These are phyloP conservation scores for Trichechus manatus DNA, from an alignment of 2,113 vertebrate species.

Conservation along the genomic window DNA sequence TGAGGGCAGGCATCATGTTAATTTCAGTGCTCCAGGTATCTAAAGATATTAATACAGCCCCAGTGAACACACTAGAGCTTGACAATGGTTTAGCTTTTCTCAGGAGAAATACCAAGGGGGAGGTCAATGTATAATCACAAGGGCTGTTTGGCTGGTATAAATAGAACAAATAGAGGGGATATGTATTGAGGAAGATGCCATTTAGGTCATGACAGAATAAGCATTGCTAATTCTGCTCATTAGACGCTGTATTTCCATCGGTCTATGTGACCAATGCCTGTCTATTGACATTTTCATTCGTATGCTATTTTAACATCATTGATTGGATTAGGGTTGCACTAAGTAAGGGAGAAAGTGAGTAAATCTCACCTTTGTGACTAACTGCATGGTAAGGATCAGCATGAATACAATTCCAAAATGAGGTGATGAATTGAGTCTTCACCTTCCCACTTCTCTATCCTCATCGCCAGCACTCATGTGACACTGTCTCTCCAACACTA, in stretches of 20 bases:
- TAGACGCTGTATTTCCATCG: background rate
- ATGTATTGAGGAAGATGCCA: background rate
- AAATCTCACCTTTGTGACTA: too few relatives aligned
- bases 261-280: background rate
- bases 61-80: background rate
- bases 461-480: too few relatives aligned
- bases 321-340: background rate
- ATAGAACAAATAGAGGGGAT: fast-evolving
- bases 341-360: too few relatives aligned
- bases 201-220: background rate
- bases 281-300: background rate
- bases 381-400: too few relatives aligned
- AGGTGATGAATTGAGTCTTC: too few relatives aligned
- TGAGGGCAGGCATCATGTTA: background rate
- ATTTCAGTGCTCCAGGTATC: background rate
- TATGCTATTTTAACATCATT: background rate
- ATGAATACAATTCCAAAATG: too few relatives aligned
- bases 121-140: background rate
- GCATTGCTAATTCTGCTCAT: background rate
- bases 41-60: background rate
- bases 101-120: background rate
- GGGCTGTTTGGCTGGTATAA: background rate
- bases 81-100: background rate
- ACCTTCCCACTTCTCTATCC: too few relatives aligned
- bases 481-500: too few relatives aligned